These are phyloP conservation scores for Drosophila sulfurigaster DNA, from an alignment of 1,140 invertebrate genomes.

Conservation along the genomic window DNA sequence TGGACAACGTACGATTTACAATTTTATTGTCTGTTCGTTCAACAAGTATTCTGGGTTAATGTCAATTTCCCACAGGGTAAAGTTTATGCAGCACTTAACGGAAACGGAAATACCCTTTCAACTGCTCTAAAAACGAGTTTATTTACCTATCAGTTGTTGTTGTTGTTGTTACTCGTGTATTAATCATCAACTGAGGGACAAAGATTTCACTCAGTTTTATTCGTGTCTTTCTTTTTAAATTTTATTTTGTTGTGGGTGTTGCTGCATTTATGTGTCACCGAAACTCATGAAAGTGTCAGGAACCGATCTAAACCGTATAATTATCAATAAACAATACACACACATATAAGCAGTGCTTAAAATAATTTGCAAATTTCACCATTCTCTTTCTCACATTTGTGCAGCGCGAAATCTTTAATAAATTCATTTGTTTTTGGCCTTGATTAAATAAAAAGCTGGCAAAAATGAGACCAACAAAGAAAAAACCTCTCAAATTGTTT, in stretches of 20 bases:
- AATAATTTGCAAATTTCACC: slow-evolving; percentile 18
- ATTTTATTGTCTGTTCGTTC: slow-evolving; percentile 6
- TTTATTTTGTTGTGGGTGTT: background rate
- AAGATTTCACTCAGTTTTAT: slow-evolving; percentile 11
- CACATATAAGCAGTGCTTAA: slow-evolving; percentile 20
- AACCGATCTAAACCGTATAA: slow-evolving; percentile 3
- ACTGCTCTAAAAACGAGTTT: slow-evolving; percentile 7
- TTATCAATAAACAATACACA: slow-evolving; percentile 6
- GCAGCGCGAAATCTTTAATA: slow-evolving; percentile 20
- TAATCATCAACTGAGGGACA: slow-evolving; percentile 41
- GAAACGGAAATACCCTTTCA: slow-evolving; percentile 3
- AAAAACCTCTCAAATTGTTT: slow-evolving; percentile 20
- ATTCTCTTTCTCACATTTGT: slow-evolving; percentile 10
- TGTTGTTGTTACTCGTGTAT: slow-evolving; percentile 27
- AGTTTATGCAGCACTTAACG: background rate
- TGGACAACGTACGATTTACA: slow-evolving; percentile 14
- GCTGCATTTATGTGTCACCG: background rate
- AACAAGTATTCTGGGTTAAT: slow-evolving; percentile 6
- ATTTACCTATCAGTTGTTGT: slow-evolving; percentile 16
- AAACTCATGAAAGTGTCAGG: background rate
- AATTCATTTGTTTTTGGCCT: slow-evolving; percentile 39
- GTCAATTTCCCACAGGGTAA: background rate
- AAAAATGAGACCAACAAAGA: slow-evolving; percentile 24
- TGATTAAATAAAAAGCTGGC: slow-evolving; percentile 36
- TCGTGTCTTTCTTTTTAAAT: background rate